Conservation (phyloP, 2,113 vertebrate genomes). For the Oreochromis aureus region DNA sequence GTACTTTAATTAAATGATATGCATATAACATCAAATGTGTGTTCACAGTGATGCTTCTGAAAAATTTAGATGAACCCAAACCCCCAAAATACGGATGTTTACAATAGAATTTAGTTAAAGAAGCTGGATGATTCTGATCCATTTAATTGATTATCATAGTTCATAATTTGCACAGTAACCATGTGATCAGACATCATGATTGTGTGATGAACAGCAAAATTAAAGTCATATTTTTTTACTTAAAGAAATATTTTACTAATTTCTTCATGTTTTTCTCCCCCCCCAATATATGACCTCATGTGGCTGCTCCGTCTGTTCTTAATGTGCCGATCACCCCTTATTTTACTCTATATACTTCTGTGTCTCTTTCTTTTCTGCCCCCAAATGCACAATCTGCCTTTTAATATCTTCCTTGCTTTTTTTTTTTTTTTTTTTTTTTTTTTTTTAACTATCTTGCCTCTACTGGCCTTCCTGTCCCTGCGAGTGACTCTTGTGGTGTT, state of each 20-base stretch:
- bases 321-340: background rate
- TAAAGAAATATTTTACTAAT: background rate
- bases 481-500: background rate
- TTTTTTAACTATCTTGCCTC: background rate
- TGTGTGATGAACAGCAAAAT: background rate
- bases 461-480: background rate
- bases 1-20: background rate
- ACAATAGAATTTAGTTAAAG: background rate
- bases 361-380: background rate
- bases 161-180: background rate
- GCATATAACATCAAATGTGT: background rate
- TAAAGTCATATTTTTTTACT: background rate
- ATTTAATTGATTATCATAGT: background rate
- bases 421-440: background rate
- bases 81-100: background rate
- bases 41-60: background rate
- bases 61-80: background rate
- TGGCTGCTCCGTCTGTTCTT: background rate
- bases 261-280: background rate
- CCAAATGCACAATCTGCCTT: background rate
- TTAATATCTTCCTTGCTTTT: background rate
- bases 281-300: background rate
- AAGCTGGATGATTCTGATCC: background rate
- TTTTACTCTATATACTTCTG: background rate
- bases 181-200: background rate